Evolutionary conservation across 2,797 vertebrate genomes (phyloP).

Genomic region (Decapterus maruadsi): DNA sequence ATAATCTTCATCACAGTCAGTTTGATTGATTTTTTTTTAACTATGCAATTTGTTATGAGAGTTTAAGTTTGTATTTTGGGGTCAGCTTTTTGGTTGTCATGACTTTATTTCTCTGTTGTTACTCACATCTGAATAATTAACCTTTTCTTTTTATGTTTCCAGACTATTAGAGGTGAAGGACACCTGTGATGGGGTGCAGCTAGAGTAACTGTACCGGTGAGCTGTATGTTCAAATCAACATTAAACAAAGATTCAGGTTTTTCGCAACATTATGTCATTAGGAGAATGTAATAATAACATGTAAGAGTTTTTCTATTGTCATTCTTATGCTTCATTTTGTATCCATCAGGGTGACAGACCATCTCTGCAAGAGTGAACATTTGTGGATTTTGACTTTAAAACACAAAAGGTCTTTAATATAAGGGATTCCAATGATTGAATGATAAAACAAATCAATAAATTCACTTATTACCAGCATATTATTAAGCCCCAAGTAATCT

Average conservation of each 20-base stretch:
- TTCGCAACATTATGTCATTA: neutral
- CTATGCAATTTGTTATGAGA: too few relatives aligned
- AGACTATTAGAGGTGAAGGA: constrained; percentile 78
- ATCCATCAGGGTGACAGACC: constrained; percentile 42
- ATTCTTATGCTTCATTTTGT: neutral
- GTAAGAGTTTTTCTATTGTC: neutral
- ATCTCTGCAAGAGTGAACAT: neutral
- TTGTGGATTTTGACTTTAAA: neutral
- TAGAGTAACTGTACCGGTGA: constrained; percentile 67
- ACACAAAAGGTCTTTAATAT: neutral
- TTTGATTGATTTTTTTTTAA: too few relatives aligned
- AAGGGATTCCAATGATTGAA: neutral
- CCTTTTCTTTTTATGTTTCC: constrained; percentile 22
- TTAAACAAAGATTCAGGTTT: neutral
- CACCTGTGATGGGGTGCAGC: constrained; percentile 77
- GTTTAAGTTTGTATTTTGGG: too few relatives aligned
- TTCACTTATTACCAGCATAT: too few relatives aligned
- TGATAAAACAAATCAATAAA: too few relatives aligned
- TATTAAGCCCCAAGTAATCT: too few relatives aligned
- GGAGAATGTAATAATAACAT: neutral
- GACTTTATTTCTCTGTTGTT: neutral
- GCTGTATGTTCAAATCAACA: neutral
- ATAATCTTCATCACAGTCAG: neutral
- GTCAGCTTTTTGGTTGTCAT: neutral
- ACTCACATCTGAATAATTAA: constrained; percentile 4